These are phyloP conservation scores for Cremastinae sp. DNA, from an alignment of 2,888 invertebrate species.

Conservation along the genomic window DNA sequence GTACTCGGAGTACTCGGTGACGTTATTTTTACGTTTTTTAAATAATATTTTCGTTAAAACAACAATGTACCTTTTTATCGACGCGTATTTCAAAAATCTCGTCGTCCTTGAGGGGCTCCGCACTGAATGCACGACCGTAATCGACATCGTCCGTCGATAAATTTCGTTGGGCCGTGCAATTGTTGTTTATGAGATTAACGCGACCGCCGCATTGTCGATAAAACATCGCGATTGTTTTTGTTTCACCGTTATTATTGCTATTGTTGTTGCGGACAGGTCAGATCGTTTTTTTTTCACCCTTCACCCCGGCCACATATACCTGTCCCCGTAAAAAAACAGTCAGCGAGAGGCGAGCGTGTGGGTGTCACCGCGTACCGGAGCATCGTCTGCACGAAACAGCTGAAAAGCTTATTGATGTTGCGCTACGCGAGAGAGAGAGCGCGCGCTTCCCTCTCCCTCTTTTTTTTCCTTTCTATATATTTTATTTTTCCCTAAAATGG, in stretches of 20 bases:
- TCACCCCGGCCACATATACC: constrained; percentile 47
- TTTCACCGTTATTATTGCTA: constrained; percentile 40
- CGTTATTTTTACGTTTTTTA: no score
- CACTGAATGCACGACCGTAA: constrained; percentile 92
- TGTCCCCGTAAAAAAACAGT: constrained; percentile 48
- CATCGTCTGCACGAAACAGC: constrained; percentile 62
- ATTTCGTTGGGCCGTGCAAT: constrained; percentile 90
- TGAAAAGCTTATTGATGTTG: constrained; percentile 56
- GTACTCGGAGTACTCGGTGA: no score
- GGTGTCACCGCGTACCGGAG: constrained; percentile 61
- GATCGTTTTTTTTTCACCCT: constrained; percentile 41
- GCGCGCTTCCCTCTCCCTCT: constrained; percentile 13
- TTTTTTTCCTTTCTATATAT: constrained; percentile 3
- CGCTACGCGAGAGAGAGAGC: constrained; percentile 38
- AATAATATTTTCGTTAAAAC: not conserved
- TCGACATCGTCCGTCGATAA: constrained; percentile 93
- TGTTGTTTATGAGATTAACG: constrained; percentile 91
- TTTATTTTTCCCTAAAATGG: constrained; percentile 40
- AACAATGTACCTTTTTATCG: constrained; percentile 89
- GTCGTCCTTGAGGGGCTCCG: constrained; percentile 90
- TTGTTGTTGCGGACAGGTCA: constrained; percentile 19
- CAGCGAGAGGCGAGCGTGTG: constrained; percentile 55
- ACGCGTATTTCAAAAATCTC: constrained; percentile 92
- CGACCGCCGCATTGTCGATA: constrained; percentile 92
- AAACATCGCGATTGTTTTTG: constrained; percentile 81